Conservation (phyloP, 2,888 invertebrate genomes). For the Aphidoletes aphidimyza region DNA sequence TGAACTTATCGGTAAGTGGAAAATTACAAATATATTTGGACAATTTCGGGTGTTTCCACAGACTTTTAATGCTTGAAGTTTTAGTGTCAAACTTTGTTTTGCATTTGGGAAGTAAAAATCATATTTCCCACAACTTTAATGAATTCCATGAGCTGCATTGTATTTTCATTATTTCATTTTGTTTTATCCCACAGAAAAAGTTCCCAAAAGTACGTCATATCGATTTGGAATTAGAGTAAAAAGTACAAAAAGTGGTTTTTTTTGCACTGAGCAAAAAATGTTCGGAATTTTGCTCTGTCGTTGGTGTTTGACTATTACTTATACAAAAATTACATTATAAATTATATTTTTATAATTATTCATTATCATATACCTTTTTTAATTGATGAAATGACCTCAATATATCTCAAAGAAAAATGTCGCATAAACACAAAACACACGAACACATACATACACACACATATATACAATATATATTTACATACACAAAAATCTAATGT, state of each 20-base stretch:
- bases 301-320: conserved; percentile 38
- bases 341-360: conserved; percentile 42
- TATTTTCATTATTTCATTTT: conserved; percentile 61
- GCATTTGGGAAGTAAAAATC: no score
- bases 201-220: conserved; percentile 94
- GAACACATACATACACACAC: background rate
- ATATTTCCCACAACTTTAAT: no score
- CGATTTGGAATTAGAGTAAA: conserved; percentile 90
- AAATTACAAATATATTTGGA: conserved; percentile 41
- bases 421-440: background rate
- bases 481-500: background rate
- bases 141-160: background rate
- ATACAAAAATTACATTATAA: background rate
- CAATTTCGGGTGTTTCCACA: no score
- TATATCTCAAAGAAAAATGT: conserved; percentile 54
- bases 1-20: conserved; percentile 84
- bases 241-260: conserved; percentile 20
- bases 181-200: conserved; percentile 77
- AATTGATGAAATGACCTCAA: conserved; percentile 53
- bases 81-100: no score
- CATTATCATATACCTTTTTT: conserved; percentile 42
- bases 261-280: conserved; percentile 44
- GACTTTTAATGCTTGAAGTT: no score
- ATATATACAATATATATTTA: background rate
- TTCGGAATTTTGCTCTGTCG: background rate